Conservation (phyloP, 2,113 vertebrate species). For the Gadus macrocephalus region DNA sequence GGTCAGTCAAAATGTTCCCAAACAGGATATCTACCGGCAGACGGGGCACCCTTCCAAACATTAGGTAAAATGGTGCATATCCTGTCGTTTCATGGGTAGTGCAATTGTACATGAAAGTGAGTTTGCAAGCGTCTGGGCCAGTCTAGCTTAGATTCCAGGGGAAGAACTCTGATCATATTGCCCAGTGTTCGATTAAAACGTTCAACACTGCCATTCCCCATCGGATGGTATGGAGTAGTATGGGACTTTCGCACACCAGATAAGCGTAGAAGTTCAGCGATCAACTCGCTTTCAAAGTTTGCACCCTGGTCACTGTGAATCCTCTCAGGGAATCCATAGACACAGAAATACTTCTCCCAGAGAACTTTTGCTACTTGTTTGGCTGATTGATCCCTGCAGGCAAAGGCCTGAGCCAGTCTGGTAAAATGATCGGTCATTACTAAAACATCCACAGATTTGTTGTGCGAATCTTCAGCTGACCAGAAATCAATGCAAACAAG, state of each 20-base stretch:
- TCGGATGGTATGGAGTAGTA: no score
- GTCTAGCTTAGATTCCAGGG: no score
- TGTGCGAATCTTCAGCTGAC: conserved; percentile 1
- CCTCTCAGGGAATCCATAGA: conserved; percentile 7
- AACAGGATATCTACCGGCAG: background rate
- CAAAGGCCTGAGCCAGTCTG: background rate
- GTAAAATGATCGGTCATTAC: conserved; percentile 3
- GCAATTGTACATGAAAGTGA: no score
- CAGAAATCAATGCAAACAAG: conserved; percentile 17
- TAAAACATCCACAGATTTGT: conserved; percentile 7
- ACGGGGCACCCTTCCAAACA: no score
- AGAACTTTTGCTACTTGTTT: conserved; percentile 3
- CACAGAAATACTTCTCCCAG: conserved; percentile 8
- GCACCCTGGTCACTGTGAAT: conserved; percentile 8
- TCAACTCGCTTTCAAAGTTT: background rate
- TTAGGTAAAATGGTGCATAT: no score
- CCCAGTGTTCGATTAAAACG: no score
- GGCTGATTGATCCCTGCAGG: conserved; percentile 7
- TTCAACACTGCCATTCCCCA: no score
- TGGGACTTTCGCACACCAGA: no score
- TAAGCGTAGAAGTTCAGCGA: background rate
- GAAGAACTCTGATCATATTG: no score
- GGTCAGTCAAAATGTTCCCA: conserved; percentile 19
- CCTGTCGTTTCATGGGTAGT: no score
- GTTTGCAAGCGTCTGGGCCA: no score